Conservation (phyloP, 2,888 invertebrate species). For the Serripes groenlandicus region DNA sequence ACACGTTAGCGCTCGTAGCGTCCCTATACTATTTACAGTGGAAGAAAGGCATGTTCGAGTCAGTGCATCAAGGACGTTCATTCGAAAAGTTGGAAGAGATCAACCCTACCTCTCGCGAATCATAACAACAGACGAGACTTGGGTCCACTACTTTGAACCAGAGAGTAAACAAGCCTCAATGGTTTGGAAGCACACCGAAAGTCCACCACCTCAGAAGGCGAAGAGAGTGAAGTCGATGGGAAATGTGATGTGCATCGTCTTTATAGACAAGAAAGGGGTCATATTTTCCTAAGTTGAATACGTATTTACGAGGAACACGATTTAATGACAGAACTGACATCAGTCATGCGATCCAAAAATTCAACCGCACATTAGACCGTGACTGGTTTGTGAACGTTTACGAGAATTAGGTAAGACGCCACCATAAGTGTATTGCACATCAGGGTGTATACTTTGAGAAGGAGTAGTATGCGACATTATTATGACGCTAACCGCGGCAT, state of each 20-base stretch:
- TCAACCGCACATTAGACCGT: not conserved
- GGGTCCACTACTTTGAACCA: not conserved
- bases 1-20: not conserved
- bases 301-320: too few species aligned
- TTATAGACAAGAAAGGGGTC: not conserved
- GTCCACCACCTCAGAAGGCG: not conserved
- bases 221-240: not conserved
- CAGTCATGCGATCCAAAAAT: not conserved
- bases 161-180: not conserved
- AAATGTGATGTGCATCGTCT: not conserved
- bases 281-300: too few species aligned
- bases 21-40: not conserved
- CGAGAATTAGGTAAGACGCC: not conserved
- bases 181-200: not conserved
- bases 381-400: not conserved
- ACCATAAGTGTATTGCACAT: not conserved
- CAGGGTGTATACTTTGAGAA: not conserved
- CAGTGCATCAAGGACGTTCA: not conserved
- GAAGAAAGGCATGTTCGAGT: not conserved
- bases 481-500: not conserved
- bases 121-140: not conserved
- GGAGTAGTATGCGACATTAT: not conserved
- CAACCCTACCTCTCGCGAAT: not conserved
- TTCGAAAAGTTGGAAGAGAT: not conserved
- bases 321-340: too few species aligned